Conservation (phyloP, 1,140 invertebrate genomes). For the Drosophila serrata region DNA sequence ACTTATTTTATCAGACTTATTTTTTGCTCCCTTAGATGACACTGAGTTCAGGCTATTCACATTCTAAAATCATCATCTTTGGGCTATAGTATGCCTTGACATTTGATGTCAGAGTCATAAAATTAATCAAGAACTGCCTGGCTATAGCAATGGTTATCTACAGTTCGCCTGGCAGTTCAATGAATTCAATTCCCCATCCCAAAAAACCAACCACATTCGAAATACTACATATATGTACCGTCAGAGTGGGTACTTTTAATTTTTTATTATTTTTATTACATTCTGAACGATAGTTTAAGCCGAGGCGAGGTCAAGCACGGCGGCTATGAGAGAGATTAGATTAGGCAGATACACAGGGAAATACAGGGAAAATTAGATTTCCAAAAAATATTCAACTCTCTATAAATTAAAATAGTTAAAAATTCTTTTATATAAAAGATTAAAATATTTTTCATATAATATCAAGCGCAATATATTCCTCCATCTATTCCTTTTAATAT, state of each 20-base stretch:
- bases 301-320: slow-evolving; percentile 64
- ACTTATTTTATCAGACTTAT: background rate
- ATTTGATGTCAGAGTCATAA: slow-evolving; percentile 57
- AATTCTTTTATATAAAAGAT: background rate
- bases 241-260: slow-evolving; percentile 52
- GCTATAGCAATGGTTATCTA: slow-evolving; percentile 28
- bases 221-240: slow-evolving; percentile 1
- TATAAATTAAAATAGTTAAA: background rate
- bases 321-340: slow-evolving; percentile 58
- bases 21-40: background rate
- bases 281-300: slow-evolving; percentile 45
- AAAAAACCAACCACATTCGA: slow-evolving; percentile 35
- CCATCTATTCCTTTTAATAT: background rate
- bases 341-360: slow-evolving; percentile 26
- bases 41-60: background rate
- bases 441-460: background rate
- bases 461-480: background rate
- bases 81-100: slow-evolving; percentile 37
- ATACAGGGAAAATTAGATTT: background rate
- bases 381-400: background rate
- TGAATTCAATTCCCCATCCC: slow-evolving; percentile 37
- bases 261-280: slow-evolving; percentile 76
- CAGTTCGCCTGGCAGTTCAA: slow-evolving; percentile 34
- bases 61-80: slow-evolving; percentile 4
- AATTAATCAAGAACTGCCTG: slow-evolving; percentile 52